Base-by-base conservation (phyloP, 2,113 vertebrate species). In the Muntiacus muntjak region DNA sequence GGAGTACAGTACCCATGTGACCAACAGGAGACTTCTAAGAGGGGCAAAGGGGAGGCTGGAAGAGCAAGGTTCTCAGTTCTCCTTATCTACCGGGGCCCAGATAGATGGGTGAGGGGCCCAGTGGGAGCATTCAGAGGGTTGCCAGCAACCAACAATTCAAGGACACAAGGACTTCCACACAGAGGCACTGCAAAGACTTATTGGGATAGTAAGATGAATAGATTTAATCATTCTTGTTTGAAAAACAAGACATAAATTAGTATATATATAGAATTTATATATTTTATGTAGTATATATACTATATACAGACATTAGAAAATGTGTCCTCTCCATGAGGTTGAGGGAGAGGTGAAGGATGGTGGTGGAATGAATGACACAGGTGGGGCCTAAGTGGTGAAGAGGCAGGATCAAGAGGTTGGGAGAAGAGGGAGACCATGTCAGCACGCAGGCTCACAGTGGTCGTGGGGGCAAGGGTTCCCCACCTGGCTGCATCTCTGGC, bases 291-390 rank as follows among this genome's bases (percentile, higher is more conserved):
- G 91, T 98, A 98, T 98, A 98, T 97, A 98, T 98, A 98, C 85
- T 98, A 98, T 98, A 94, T 98, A 98, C 98, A 98, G 95, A 98
- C 97, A 98, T 97, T 98, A 98, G 97, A 98, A 98, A 98, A 97
- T 98, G 97, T 90, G 87, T 93, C 95, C 96, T 98, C 95, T 97
- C 96, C 81, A 0, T 95, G 97, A 98, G 95, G 96, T 55, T 82
- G 90, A 96, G 43, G 97, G 97, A 97, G 97, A 98, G 95, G 97
- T 78, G 92, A 97, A 92, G 89, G 94, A 88, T 95, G 89, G 95
- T 0, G 3, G 85, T 96, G 92, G 67, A 76, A 97, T 97, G 55
- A 76, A 95, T 97, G 98, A 97, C 87, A 92, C 33, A 94, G 88
- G 91, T 14, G 1, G 87, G 89, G 33, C 50, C 88, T 92, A 95